Conservation (phyloP, 2,113 vertebrate species). For the Columba livia region DNA sequence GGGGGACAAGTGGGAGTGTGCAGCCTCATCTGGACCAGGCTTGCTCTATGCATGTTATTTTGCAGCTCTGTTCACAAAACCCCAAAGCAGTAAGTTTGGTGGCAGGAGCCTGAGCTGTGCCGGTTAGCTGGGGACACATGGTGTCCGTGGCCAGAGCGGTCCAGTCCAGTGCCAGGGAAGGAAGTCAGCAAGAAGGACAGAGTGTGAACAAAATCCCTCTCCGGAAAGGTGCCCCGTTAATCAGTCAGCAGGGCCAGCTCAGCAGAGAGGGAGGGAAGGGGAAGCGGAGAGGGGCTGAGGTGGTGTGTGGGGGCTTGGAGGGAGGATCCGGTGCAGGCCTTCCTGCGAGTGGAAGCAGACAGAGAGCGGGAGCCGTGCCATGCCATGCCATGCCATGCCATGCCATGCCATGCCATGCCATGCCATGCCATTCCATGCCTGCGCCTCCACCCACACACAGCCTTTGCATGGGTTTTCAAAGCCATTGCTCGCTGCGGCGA, state of each 20-base stretch:
- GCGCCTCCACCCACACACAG: neutral
- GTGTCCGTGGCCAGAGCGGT: rapidly evolving
- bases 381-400: neutral
- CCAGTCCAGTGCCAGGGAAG: neutral
- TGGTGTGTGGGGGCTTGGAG: neutral
- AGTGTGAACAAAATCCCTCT: neutral
- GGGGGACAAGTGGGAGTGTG: rapidly evolving
- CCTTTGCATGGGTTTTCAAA: neutral
- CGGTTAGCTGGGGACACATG: neutral
- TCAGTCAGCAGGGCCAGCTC: neutral
- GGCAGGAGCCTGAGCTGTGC: neutral
- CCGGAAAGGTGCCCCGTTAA: neutral
- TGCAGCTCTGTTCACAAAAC: neutral
- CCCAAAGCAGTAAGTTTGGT: neutral
- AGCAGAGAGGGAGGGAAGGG: conserved; percentile 44
- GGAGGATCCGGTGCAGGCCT: conserved; percentile 27
- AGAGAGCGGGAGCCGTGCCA: neutral
- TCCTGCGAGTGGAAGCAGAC: conserved; percentile 23
- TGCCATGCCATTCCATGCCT: no score
- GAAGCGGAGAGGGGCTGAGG: conserved; percentile 35
- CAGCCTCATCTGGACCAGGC: neutral
- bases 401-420: neutral
- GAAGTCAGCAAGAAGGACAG: conserved; percentile 39
- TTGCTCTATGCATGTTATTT: neutral
- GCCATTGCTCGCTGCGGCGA: rapidly evolving